Conservation (phyloP, 2,113 vertebrate genomes). For the Callionymus lyra region DNA sequence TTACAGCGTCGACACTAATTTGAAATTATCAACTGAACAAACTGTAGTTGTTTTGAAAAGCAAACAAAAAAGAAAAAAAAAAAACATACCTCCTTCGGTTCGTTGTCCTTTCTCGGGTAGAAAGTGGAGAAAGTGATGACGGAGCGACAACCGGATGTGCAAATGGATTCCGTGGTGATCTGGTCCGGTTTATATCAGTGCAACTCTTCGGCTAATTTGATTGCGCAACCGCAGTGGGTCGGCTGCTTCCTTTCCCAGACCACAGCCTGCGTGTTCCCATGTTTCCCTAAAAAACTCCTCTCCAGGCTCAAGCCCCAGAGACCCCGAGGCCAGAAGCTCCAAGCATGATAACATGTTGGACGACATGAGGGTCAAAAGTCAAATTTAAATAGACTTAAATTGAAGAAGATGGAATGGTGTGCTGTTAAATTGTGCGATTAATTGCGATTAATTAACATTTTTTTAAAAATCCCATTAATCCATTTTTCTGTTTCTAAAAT, state of each 20-base stretch:
- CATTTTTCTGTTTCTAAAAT: no score
- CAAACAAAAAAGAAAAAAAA: background rate
- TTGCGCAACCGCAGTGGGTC: conserved; percentile 47
- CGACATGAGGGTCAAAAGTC: no score
- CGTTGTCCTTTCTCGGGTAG: no score
- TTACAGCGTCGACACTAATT: background rate
- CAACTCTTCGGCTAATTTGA: conserved; percentile 41
- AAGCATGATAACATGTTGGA: no score
- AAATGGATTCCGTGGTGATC: conserved; percentile 25
- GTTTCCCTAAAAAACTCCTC: conserved; percentile 12
- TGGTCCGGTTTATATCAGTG: conserved; percentile 19
- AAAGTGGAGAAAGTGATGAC: conserved; percentile 4
- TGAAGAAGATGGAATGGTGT: no score
- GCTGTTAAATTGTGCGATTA: no score
- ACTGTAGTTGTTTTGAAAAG: background rate
- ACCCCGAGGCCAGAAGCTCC: conserved; percentile 5
- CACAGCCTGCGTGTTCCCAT: conserved; percentile 30
- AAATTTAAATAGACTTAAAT: no score
- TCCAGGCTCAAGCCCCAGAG: conserved; percentile 9
- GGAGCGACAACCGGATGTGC: conserved; percentile 5
- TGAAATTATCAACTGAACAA: background rate
- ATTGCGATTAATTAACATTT: no score
- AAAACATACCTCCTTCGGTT: conserved; percentile 4
- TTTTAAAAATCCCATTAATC: no score
- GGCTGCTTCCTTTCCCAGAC: conserved; percentile 68